Percentiles rank a stretch among this genome's conserved stretches.
Evolutionary conservation across 2,797 vertebrate genomes (phyloP).

Genomic region (Adelosebastes latens): DNA sequence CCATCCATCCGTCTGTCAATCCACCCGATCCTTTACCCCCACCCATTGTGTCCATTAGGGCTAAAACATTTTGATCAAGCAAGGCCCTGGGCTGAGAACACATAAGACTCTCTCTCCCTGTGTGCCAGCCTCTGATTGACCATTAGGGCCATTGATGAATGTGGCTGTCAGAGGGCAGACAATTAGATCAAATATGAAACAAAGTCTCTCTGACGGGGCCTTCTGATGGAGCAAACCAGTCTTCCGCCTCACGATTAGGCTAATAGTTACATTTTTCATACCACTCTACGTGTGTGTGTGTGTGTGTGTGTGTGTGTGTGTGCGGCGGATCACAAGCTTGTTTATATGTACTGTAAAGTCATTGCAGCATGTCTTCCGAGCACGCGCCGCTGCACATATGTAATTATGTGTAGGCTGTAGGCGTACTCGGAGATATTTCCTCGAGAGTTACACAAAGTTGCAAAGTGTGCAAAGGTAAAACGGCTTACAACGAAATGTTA

Average conservation of each 20-base stretch:
- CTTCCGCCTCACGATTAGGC: slow-evolving; percentile 91
- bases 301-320: slow-evolving; percentile 14
- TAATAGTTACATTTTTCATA: slow-evolving; percentile 89
- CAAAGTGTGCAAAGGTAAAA: neutral
- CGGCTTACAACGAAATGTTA: slow-evolving; percentile 7
- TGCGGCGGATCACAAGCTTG: slow-evolving; percentile 2
- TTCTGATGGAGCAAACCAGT: slow-evolving; percentile 96
- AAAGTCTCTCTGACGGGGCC: slow-evolving; percentile 98
- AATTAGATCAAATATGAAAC: slow-evolving; percentile 99
- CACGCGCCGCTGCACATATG: slow-evolving; percentile 31
- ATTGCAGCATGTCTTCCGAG: slow-evolving; percentile 33
- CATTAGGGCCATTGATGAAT: slow-evolving; percentile 99
- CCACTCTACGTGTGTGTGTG: slow-evolving; percentile 27
- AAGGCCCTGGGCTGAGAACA: slow-evolving; percentile 85
- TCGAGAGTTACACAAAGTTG: slow-evolving; percentile 20
- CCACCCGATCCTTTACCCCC: slow-evolving; percentile 62
- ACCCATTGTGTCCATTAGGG: slow-evolving; percentile 89
- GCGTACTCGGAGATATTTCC: neutral
- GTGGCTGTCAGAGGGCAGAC: slow-evolving; percentile 98
- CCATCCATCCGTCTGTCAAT: slow-evolving; percentile 71
- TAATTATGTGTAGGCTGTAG: slow-evolving; percentile 31
- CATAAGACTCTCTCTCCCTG: slow-evolving; percentile 48
- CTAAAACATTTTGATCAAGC: slow-evolving; percentile 97
- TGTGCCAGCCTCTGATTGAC: slow-evolving; percentile 98
- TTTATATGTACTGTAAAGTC: slow-evolving; percentile 50